Base-by-base conservation (phyloP, 2,113 vertebrate species). In the Cinclus mexicanus region DNA sequence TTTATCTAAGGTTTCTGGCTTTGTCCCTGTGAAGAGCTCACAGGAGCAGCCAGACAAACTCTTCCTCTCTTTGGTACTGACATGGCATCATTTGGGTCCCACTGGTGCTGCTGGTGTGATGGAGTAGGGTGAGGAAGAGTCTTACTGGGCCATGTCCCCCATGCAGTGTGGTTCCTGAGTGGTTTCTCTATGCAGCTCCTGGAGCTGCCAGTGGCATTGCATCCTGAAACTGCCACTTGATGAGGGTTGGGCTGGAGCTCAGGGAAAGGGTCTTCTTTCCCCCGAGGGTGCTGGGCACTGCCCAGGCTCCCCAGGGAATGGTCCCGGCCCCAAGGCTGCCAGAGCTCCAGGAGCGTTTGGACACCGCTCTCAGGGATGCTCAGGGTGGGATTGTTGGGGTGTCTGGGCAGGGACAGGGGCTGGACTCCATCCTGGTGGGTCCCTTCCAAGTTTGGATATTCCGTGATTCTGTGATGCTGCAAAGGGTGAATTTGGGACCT, bases 61-160 rank as follows among this genome's bases (percentile, higher is more conserved):
- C 80, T 68, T 59, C 47, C 77, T 60, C 53, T 61, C 31, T 83
- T 33, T 60, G 21, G 46, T 31, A 18, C 82, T 84, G 86, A 70
- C 1, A 1, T 41, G 59, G 83, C 57, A 44, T 63, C 65, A 1
- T 25, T 64, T 86, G 3, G 2, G 56, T 75, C 42, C 35, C 35
- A 2, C 3, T 1, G 12, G 55, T 19, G 60, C 63, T 41, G 35
- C 59, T 13, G 5, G 17, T 1, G 12, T 6, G 5, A 19, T 19
- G n/a, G 44, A 53, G 20, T 1, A 2, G 56, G 33, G 16, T 3
- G 47, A 74, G 79, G 59, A 39, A 13, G 42, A 71, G 47, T 60
- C 56, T 64, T 1, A 0, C 53, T 28, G 61, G 15, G 70, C 76
- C 4, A 0, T 21, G n/a, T 3, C 5, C 53, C 24, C 21, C 0